Evolutionary conservation across 30 jellyfish, hydroid and myxozoan species (phyloP), one percentile per base, ranked within the genome.

Genomic region (Aurelia aurita complex sp. Pacific): DNA sequence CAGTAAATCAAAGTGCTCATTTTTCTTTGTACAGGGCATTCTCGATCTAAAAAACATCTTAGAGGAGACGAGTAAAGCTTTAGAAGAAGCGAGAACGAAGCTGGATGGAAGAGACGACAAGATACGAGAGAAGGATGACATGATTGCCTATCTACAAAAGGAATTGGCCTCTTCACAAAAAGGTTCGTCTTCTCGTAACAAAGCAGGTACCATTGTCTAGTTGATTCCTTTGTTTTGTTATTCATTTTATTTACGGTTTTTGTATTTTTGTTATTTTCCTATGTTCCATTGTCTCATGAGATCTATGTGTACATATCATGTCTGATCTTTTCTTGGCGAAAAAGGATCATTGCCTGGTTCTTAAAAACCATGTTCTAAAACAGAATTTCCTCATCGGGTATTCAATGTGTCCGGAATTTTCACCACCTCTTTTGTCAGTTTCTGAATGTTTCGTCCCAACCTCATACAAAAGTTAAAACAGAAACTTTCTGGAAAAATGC

Each of bases 161-260:
- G 60, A 72, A 36, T 4, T 74, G 65, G 57, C 57, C 2, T 57
- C 86, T 13, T 35, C 50, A 7, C 79, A 23, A 63, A 77, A 77
- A 89, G 97, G 97, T 89, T 75, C 65, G 94, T 89, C 77, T 84
- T 82, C 90, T 81, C 90, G 68, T 82, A 82, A 69, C 71, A 66
- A 72, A 67, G 86, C 82, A 34, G 90, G 90, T 74, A 73, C 96
- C 86, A 88, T 84, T 73, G 88, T 46, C 57, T 46, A 46, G 12
- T 46, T 46, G 57, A 54, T 32, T 43, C 40, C 72, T 76, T 13
- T 35, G 55, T 19, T 34, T 61, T 74, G 5, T 76, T 19, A 43
- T 74, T n/a, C 55, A 29, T 29, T 67, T 29, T 29, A 29, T 17
- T 40, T 29, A 0, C 79, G 67, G 32, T 69, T 19, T 33, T 33